Base-by-base conservation (phyloP, 23 tunicate species). In the Aplidium turbinatum region DNA sequence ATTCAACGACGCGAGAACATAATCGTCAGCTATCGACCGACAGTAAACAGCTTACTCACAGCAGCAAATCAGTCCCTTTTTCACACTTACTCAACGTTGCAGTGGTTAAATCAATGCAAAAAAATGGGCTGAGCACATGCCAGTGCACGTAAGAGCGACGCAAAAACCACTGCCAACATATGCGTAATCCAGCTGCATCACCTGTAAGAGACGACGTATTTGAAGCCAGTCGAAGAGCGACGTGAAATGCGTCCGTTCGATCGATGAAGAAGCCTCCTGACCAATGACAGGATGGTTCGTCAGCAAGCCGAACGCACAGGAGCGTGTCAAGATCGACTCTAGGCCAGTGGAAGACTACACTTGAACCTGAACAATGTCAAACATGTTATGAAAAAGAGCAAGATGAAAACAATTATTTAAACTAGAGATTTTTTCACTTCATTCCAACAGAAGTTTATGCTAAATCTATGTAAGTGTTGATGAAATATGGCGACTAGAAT, bases 201-300 rank as follows among this genome's bases (percentile, higher is more conserved):
- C n/a, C n/a, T n/a, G n/a, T n/a, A n/a, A n/a, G n/a, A n/a, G n/a
- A 11, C 50, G 16, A 42, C 11, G 16, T 42, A 42, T 11, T 9
- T 42, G 46, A 1, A 16, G 85, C 70, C 7, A 90, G 58, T 65
- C 97, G 56, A 3, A 82, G 57, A 18, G 82, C 78, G 51, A 90
- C 50, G 58, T 90, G 97, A 50, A 90, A 90, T 16, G 97, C 90
- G 45, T 90, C 82, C 21, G 78, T 78, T 56, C 73, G 42, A 57
- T 94, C 89, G 62, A 94, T 87, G 29, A 84, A 76, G 75, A 94
- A 94, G 19, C 99, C 99, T 20, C 99, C 99, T 1, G 95, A 87
- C 99, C 99, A 94, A 21, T 78, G 86, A 47, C 90, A 82, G 19
- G 72, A 30, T 11, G 70, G 63, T 35, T 76, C 95, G 48, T 82